Conservation (phyloP, 2,113 vertebrate genomes). For the Hydropotes inermis region DNA sequence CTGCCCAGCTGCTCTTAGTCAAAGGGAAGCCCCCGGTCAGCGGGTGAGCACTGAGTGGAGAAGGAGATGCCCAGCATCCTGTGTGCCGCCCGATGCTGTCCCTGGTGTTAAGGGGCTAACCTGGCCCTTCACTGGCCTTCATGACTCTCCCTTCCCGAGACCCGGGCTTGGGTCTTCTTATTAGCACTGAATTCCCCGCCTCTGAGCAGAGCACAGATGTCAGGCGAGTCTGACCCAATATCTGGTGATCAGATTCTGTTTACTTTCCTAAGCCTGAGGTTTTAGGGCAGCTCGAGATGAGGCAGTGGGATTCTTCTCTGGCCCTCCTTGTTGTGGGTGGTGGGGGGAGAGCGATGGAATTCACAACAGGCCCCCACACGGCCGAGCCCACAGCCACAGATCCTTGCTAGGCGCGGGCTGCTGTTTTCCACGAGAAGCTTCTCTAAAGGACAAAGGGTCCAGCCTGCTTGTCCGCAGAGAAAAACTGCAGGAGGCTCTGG, state of each 20-base stretch:
- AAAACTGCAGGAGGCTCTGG: slow-evolving; percentile 39
- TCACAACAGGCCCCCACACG: slow-evolving; percentile 26
- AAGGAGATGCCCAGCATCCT: not conserved
- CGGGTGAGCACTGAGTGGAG: not conserved
- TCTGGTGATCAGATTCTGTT: slow-evolving; percentile 74
- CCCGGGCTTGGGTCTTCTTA: slow-evolving; percentile 49
- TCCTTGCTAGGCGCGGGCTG: not conserved
- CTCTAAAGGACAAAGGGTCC: slow-evolving; percentile 58
- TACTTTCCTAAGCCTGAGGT: slow-evolving; percentile 73
- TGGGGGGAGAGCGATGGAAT: slow-evolving; percentile 62
- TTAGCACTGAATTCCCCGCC: slow-evolving; percentile 60
- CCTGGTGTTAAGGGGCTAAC: not conserved
- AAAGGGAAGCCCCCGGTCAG: not conserved
- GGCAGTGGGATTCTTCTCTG: slow-evolving; percentile 43
- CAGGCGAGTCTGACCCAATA: slow-evolving; percentile 71
- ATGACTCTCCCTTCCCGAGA: not conserved
- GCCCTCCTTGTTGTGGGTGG: not conserved
- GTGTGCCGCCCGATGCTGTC: not conserved
- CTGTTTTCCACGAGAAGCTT: slow-evolving; percentile 4
- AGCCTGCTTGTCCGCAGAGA: slow-evolving; percentile 61
- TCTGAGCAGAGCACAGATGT: slow-evolving; percentile 68
- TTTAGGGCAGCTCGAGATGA: slow-evolving; percentile 58
- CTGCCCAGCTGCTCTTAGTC: not conserved
- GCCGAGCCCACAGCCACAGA: not conserved
- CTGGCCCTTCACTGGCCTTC: slow-evolving; percentile 20